Percentiles rank a stretch among this genome's conserved stretches.
phyloP scores from a whole-genome alignment of 2,797 vertebrate species.

The Pseudochirops corinnae region DNA sequence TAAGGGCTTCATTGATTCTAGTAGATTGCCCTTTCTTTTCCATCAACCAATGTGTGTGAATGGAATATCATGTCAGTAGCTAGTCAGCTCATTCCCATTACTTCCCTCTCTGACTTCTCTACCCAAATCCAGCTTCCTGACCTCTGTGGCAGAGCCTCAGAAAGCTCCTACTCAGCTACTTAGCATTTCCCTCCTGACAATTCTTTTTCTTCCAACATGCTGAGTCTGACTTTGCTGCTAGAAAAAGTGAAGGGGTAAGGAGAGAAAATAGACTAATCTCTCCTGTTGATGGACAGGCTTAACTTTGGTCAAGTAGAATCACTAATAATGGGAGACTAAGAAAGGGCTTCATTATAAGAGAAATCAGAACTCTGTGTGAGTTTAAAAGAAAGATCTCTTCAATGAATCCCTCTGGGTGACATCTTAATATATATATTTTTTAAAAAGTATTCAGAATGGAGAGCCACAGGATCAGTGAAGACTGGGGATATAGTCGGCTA shows the following conservation, averaged over 20 bases:
- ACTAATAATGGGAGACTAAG: not conserved
- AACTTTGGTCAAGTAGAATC: not conserved
- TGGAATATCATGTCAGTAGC: not conserved
- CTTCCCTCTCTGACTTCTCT: not conserved
- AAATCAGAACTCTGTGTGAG: not conserved
- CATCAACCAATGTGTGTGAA: not conserved
- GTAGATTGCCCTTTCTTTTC: not conserved
- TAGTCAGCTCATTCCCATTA: not conserved
- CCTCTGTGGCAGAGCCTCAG: not conserved
- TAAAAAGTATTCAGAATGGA: not conserved
- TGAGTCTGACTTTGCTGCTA: not conserved
- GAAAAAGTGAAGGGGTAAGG: not conserved
- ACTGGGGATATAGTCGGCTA: not conserved
- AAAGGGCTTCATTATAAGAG: not conserved
- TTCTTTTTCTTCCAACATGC: not conserved
- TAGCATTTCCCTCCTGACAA: not conserved
- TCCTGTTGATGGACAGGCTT: not conserved
- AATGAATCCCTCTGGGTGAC: not conserved
- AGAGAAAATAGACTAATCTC: not conserved
- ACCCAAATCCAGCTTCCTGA: not conserved
- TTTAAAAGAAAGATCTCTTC: not conserved
- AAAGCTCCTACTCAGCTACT: not conserved
- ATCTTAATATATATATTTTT: constrained; percentile 4
- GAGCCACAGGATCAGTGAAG: not conserved
- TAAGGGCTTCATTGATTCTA: not conserved